A percentile compares a stretch with the other conserved stretches of the same genome.
These are phyloP conservation scores for Ceratosolen fusciceps DNA, from an alignment of 1,140 invertebrate genomes.

Conservation along the genomic window DNA sequence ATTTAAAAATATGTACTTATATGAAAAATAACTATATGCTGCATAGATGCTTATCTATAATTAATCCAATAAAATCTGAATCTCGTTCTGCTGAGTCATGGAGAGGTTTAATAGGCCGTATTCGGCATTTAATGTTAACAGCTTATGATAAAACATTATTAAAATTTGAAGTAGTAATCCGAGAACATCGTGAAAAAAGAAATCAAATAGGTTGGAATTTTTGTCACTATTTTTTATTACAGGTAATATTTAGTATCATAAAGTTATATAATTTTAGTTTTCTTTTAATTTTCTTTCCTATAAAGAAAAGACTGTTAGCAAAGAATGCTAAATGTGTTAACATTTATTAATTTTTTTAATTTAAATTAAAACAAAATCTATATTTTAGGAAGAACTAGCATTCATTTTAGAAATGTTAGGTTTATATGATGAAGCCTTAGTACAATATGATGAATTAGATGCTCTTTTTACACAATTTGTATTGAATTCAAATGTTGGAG, in stretches of 20 bases:
- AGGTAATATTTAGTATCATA: conserved; percentile 73
- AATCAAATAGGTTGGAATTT: conserved; percentile 95
- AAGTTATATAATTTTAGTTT: neutral
- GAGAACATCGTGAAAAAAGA: conserved; percentile 89
- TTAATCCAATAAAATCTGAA: conserved; percentile 92
- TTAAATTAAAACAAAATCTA: conserved; percentile 56
- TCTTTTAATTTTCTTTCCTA: conserved; percentile 11
- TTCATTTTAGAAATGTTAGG: conserved; percentile 95
- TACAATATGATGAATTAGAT: conserved; percentile 98
- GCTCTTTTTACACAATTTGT: conserved; percentile 97
- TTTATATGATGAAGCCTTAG: conserved; percentile 92
- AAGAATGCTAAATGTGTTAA: too few species aligned
- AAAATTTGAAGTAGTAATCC: conserved; percentile 92
- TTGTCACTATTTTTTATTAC: conserved; percentile 92
- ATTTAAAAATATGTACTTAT: conserved; percentile 33
- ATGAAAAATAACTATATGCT: conserved; percentile 44
- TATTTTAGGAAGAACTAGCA: conserved; percentile 91
- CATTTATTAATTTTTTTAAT: too few species aligned
- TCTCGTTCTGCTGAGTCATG: conserved; percentile 91
- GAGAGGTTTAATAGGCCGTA: conserved; percentile 84
- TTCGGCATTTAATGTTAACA: conserved; percentile 86
- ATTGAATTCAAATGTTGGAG: conserved; percentile 89
- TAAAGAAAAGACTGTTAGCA: neutral
- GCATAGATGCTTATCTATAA: conserved; percentile 88
- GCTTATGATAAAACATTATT: conserved; percentile 89